Evolutionary conservation across 2,888 invertebrate genomes (phyloP), one percentile per base, ranked within the genome.

Genomic region (Pyrochroa serraticornis): DNA sequence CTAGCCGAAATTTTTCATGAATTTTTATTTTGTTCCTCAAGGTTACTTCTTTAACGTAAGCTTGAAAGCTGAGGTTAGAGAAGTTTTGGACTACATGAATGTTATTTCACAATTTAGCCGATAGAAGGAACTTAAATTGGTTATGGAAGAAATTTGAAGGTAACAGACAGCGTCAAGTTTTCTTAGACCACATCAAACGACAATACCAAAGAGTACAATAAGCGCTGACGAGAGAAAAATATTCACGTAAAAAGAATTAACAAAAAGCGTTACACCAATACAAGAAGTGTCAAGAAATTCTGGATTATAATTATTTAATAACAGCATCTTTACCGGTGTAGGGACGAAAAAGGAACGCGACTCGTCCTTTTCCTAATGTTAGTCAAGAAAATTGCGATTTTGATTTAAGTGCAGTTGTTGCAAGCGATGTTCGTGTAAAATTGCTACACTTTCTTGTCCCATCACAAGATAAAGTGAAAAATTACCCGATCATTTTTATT

Each of bases 21-120:
- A 45, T n/a, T 32, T 43, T 70, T 73, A 87, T 91, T 81, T 22
- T 22, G 22, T 22, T 22, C 5, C 5, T 2, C 2, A 2, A 22
- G 22, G 97, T 9, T 96, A 91, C 80, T 97, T 92, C 82, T 95
- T 96, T 13, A 98, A 98, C 76, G 88, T 99, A 49, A 93, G 94
- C 60, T 93, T 95, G 36, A 82, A 95, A 74, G 94, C 96, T 0
- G 99, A 99, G 81, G 97, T 98, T 43, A 88, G 96, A 58, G 99
- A 99, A 81, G 76, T 91, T 8, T 81, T 98, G 71, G 92, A 97
- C 77, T 99, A 99, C 77, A 90, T 99, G 68, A 92, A 94, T 59
- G 96, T 98, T 22, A 89, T 99, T 87, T 97, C 97, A 31, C 84
- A 96, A 97, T 78, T 84, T 93, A 57, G 91, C 92, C 65, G 93